Conservation (phyloP, 2,113 vertebrate genomes). For the Kryptolebias marmoratus region DNA sequence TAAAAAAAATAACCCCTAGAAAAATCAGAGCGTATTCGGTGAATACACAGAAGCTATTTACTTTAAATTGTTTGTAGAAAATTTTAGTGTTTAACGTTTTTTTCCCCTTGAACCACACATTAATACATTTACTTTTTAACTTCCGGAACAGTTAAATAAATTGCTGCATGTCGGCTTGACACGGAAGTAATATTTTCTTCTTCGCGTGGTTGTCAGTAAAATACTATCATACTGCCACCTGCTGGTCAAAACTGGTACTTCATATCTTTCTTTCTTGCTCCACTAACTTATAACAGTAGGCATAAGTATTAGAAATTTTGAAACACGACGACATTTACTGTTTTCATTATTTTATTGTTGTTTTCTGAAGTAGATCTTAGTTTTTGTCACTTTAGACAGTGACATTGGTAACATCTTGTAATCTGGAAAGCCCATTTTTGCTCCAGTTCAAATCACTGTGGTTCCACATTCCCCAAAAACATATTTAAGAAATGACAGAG, state of each 20-base stretch:
- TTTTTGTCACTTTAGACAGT: too few relatives aligned
- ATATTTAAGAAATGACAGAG: too few relatives aligned
- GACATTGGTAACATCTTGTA: too few relatives aligned
- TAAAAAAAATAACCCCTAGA: too few relatives aligned
- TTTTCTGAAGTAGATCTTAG: too few relatives aligned
- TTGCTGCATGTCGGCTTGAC: not conserved
- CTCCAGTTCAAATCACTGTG: too few relatives aligned
- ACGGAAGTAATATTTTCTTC: constrained; percentile 45
- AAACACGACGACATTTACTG: too few relatives aligned
- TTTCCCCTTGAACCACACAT: fast-evolving
- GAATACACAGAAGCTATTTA: not conserved
- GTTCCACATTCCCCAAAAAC: too few relatives aligned
- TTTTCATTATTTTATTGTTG: too few relatives aligned
- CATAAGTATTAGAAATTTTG: too few relatives aligned
- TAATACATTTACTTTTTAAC: not conserved
- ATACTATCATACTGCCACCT: constrained; percentile 6
- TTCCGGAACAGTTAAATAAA: not conserved
- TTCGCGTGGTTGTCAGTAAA: not conserved
- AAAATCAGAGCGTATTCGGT: not conserved
- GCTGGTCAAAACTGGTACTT: not conserved
- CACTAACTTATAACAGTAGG: too few relatives aligned
- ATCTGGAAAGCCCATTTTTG: too few relatives aligned
- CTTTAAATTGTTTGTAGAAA: not conserved
- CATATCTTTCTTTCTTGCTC: not conserved
- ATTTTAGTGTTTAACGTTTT: not conserved